phyloP scores from a whole-genome alignment of 2,888 invertebrate genomes.

The Dysmachus trigonus region DNA sequence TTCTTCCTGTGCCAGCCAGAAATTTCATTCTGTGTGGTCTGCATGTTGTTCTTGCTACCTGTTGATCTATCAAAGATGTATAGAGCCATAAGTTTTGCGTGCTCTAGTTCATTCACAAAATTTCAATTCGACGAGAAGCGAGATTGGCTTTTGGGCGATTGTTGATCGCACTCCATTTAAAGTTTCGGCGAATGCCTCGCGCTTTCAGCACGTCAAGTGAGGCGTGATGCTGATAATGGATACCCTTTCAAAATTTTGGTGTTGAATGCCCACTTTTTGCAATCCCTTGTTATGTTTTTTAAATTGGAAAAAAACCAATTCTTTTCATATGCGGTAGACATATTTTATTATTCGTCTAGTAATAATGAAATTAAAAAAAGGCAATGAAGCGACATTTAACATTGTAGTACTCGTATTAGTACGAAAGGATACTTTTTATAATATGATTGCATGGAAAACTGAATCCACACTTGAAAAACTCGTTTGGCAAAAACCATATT shows the following conservation, averaged over 20 bases:
- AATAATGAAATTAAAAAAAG: not conserved
- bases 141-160: not conserved
- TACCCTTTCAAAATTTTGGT: not conserved
- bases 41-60: slow-evolving; percentile 31
- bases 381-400: too few relatives aligned
- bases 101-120: slow-evolving; percentile 32
- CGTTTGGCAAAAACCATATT: too few relatives aligned
- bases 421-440: too few relatives aligned
- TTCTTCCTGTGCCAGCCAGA: slow-evolving; percentile 24
- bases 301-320: not conserved
- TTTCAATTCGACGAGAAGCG: not conserved
- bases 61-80: slow-evolving; percentile 39
- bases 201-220: not conserved
- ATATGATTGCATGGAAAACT: too few relatives aligned
- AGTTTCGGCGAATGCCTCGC: not conserved
- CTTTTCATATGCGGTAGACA: not conserved
- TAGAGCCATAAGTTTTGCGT: slow-evolving; percentile 38
- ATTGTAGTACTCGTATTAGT: too few relatives aligned
- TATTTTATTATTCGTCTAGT: not conserved
- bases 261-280: not conserved
- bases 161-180: not conserved
- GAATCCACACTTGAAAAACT: too few relatives aligned
- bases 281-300: not conserved
- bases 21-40: slow-evolving; percentile 38
- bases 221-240: not conserved